These are phyloP conservation scores for Cheilosia urbana DNA, from an alignment of 2,888 invertebrate species.

Conservation along the genomic window DNA sequence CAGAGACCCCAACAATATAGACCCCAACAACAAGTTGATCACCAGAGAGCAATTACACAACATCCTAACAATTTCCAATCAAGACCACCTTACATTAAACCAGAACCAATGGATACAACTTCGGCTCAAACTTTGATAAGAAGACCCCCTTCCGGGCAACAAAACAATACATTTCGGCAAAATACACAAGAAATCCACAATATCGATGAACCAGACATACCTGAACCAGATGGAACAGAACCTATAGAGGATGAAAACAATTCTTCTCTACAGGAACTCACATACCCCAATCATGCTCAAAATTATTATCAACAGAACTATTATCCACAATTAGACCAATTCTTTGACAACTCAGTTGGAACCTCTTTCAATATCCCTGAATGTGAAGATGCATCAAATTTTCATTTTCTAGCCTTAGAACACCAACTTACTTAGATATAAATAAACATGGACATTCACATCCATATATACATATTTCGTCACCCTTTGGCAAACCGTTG, in stretches of 20 bases:
- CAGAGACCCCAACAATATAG: neutral
- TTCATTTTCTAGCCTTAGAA: constrained; percentile 1
- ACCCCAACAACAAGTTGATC: constrained; percentile 3
- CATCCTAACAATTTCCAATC: neutral
- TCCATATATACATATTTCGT: constrained; percentile 18
- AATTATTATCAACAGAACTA: neutral
- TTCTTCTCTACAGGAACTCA: neutral
- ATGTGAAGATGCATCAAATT: constrained; percentile 5
- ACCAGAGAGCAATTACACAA: neutral
- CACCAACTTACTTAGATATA: constrained; percentile 19
- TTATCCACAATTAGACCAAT: constrained; percentile 17
- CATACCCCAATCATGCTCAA: neutral
- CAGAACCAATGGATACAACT: constrained; percentile 34
- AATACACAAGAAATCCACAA: neutral
- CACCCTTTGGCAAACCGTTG: constrained; percentile 13
- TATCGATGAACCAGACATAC: neutral
- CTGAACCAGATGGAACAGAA: neutral
- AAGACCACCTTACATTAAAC: constrained; percentile 17
- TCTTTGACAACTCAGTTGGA: neutral
- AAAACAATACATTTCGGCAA: neutral
- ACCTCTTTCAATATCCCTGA: neutral
- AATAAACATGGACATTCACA: constrained; percentile 13
- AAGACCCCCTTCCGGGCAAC: neutral
- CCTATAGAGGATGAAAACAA: neutral
- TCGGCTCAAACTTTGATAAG: neutral